phyloP scores from a whole-genome alignment of 2,888 invertebrate genomes.

The Agriopis leucophaearia region DNA sequence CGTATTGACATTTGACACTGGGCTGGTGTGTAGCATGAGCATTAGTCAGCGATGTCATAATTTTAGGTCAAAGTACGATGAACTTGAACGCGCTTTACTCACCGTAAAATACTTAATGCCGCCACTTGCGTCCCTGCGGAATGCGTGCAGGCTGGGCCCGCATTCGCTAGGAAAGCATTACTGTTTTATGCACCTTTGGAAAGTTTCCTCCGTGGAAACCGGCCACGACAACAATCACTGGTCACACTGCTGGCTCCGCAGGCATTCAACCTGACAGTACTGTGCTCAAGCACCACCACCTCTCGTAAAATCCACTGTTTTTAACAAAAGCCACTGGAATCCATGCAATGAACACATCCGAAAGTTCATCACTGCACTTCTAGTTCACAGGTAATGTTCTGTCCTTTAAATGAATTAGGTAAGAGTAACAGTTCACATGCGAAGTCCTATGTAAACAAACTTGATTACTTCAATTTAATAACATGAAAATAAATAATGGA shows the following conservation, averaged over 20 bases:
- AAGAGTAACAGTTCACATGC: constrained; percentile 65
- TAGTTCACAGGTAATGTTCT: constrained; percentile 56
- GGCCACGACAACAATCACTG: constrained; percentile 86
- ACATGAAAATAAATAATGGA: constrained; percentile 71
- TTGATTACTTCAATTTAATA: constrained; percentile 66
- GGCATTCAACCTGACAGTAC: constrained; percentile 71
- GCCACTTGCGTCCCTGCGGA: constrained; percentile 84
- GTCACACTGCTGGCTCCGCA: constrained; percentile 77
- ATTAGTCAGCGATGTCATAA: constrained; percentile 61
- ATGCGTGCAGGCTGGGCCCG: constrained; percentile 83
- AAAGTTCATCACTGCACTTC: constrained; percentile 65
- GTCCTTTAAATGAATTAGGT: constrained; percentile 42
- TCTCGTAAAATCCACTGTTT: constrained; percentile 77
- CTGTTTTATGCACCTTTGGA: constrained; percentile 85
- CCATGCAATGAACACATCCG: constrained; percentile 70
- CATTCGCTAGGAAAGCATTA: constrained; percentile 84
- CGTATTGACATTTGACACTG: constrained; percentile 69
- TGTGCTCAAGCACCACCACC: constrained; percentile 75
- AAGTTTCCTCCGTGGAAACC: constrained; percentile 84
- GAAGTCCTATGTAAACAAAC: constrained; percentile 61
- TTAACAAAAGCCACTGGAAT: constrained; percentile 83
- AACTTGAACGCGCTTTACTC: constrained; percentile 83
- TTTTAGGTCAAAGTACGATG: constrained; percentile 85
- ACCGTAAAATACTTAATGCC: constrained; percentile 85
- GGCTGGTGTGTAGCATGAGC: constrained; percentile 46